Conservation (phyloP, 2,113 vertebrate genomes). For the Oophaga pumilio region DNA sequence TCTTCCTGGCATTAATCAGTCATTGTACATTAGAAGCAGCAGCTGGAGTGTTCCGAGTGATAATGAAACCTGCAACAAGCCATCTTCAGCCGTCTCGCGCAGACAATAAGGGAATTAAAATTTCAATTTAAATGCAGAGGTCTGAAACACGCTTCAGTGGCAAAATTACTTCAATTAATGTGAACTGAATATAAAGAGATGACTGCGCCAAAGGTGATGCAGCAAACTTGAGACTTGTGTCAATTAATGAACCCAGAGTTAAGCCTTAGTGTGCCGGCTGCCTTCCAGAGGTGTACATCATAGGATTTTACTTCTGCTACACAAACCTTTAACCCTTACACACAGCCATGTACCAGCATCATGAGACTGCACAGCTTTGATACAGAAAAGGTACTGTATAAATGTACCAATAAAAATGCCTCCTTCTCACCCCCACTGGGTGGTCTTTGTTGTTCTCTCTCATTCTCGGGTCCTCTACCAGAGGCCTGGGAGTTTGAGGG, state of each 20-base stretch:
- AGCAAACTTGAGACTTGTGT: constrained; percentile 73
- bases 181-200: constrained; percentile 79
- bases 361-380: neutral
- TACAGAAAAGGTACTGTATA: neutral
- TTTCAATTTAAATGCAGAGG: constrained; percentile 88
- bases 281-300: constrained; percentile 25
- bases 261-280: constrained; percentile 55
- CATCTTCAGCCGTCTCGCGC: constrained; percentile 76
- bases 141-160: constrained; percentile 81
- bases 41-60: constrained; percentile 82
- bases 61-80: constrained; percentile 87
- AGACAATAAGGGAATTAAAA: constrained; percentile 88
- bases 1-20: constrained; percentile 76
- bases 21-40: constrained; percentile 79
- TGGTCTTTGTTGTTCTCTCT: too few relatives aligned
- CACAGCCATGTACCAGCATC: neutral
- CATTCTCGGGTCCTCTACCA: too few relatives aligned
- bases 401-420: too few relatives aligned
- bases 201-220: constrained; percentile 71
- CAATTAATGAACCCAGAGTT: constrained; percentile 67
- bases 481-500: too few relatives aligned
- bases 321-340: constrained; percentile 30
- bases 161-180: constrained; percentile 88
- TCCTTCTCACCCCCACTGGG: too few relatives aligned
- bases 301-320: constrained; percentile 25